These are phyloP conservation scores for Diorhabda sublineata DNA, from an alignment of 1,140 invertebrate species.

Conservation along the genomic window DNA sequence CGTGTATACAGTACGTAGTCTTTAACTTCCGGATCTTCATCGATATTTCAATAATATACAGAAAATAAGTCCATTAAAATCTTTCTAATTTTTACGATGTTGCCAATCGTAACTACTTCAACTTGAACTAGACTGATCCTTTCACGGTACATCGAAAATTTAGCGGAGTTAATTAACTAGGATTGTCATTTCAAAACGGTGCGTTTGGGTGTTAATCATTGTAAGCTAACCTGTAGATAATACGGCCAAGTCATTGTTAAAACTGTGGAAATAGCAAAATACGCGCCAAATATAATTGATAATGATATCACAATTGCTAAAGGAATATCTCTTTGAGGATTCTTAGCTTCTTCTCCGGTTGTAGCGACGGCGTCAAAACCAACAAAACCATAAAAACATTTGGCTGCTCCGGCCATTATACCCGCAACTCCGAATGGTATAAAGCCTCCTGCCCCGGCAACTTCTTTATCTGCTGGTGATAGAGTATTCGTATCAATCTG, in stretches of 20 bases:
- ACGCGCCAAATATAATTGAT: constrained; percentile 72
- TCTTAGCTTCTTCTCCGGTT: constrained; percentile 80
- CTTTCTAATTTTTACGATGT: too few species aligned
- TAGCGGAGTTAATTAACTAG: too few species aligned
- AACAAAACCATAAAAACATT: constrained; percentile 90
- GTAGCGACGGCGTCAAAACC: constrained; percentile 90
- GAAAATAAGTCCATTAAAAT: too few species aligned
- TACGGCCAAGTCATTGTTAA: constrained; percentile 93
- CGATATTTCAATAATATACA: too few species aligned
- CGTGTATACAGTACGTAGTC: too few species aligned
- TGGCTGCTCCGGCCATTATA: constrained; percentile 79
- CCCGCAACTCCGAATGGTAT: constrained; percentile 79
- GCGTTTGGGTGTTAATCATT: background rate
- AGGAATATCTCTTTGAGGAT: constrained; percentile 84
- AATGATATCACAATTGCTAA: constrained; percentile 81
- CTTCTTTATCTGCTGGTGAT: constrained; percentile 49
- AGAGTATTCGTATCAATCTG: constrained; percentile 50
- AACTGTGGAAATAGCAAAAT: constrained; percentile 82
- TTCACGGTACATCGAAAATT: too few species aligned
- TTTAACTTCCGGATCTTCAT: too few species aligned
- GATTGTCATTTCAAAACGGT: too few species aligned
- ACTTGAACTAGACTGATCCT: too few species aligned
- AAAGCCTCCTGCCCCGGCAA: constrained; percentile 69
- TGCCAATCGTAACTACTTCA: too few species aligned
- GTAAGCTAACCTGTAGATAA: constrained; percentile 65